Conservation (phyloP, 1,140 invertebrate species). For the Drosophila micromelanica region DNA sequence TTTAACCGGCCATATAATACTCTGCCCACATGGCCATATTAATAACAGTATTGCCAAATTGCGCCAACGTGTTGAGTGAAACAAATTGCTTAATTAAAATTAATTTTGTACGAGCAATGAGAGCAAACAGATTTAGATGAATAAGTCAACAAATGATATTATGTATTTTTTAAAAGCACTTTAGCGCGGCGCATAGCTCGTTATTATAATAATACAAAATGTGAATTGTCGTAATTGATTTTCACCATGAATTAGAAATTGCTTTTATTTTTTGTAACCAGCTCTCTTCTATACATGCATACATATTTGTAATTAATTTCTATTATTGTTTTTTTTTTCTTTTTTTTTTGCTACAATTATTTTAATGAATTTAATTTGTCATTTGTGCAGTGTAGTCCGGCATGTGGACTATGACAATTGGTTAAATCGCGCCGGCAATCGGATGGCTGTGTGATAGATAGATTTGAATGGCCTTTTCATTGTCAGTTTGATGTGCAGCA, state of each 20-base stretch:
- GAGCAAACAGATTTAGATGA: slow-evolving; percentile 18
- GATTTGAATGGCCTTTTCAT: slow-evolving; percentile 49
- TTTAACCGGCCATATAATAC: slow-evolving; percentile 39
- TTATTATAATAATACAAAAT: slow-evolving; percentile 42
- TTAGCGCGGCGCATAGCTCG: background rate
- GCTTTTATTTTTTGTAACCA: slow-evolving; percentile 22
- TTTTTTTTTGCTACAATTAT: slow-evolving; percentile 26
- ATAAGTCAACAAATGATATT: slow-evolving; percentile 23
- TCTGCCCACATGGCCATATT: slow-evolving; percentile 6
- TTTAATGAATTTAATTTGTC: slow-evolving; percentile 43
- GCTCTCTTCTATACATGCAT: background rate
- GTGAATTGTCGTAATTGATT: slow-evolving; percentile 56
- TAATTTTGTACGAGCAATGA: slow-evolving; percentile 39
- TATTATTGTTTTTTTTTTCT: slow-evolving; percentile 12
- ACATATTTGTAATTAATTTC: background rate
- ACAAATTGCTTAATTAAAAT: slow-evolving; percentile 66
- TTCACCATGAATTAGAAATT: slow-evolving; percentile 47
- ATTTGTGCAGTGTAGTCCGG: background rate
- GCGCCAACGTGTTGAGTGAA: slow-evolving; percentile 3
- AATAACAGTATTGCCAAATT: slow-evolving; percentile 57
- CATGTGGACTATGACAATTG: slow-evolving; percentile 30
- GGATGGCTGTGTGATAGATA: slow-evolving; percentile 13
- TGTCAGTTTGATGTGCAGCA: slow-evolving; percentile 48
- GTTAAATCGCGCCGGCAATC: slow-evolving; percentile 23
- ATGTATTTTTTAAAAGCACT: background rate